These are phyloP conservation scores for Petroica traversi DNA, from an alignment of 2,113 vertebrate species.

Conservation along the genomic window DNA sequence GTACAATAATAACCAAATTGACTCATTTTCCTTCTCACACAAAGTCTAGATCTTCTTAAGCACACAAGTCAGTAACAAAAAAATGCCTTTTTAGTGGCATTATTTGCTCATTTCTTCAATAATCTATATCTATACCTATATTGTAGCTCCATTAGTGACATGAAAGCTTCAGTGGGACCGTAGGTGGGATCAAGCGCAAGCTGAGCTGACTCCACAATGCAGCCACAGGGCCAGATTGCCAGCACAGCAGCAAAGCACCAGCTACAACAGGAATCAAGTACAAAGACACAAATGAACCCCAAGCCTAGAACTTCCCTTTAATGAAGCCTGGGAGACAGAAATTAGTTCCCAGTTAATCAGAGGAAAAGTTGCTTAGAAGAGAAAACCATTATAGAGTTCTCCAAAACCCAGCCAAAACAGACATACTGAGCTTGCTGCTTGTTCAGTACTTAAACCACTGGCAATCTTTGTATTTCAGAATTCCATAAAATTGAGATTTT, in stretches of 20 bases:
- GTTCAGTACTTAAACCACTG: not conserved
- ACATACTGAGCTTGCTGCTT: not conserved
- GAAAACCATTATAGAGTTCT: not conserved
- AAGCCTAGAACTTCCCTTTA: not conserved
- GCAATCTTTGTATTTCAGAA: not conserved
- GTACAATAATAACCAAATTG: not conserved
- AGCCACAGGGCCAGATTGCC: not conserved
- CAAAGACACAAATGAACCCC: not conserved
- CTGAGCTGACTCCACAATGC: rapidly evolving
- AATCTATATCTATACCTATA: rapidly evolving
- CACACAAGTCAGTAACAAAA: not conserved
- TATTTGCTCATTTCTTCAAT: not conserved
- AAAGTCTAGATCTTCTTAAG: not conserved
- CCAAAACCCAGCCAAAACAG: not conserved
- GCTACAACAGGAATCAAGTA: not conserved
- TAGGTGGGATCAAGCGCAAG: not conserved
- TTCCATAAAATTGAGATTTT: not conserved
- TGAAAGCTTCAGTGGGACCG: not conserved
- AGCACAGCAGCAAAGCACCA: not conserved
- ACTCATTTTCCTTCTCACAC: not conserved
- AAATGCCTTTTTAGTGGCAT: not conserved
- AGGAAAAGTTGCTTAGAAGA: not conserved
- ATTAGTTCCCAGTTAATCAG: not conserved
- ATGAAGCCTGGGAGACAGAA: not conserved
- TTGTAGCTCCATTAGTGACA: not conserved